Conservation (phyloP, 2,888 invertebrate genomes). For the Flabesymbios commensalis region DNA sequence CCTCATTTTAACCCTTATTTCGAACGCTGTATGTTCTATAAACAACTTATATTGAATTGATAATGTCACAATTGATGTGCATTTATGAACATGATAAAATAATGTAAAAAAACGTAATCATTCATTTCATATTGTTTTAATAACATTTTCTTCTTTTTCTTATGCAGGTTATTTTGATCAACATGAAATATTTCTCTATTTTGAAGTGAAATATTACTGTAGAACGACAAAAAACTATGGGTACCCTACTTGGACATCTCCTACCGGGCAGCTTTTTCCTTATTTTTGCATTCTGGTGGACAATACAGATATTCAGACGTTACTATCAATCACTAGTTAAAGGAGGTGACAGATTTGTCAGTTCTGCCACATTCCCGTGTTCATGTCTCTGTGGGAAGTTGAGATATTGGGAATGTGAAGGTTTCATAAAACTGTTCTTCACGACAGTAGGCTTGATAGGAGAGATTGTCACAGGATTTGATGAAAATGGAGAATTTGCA, state of each 20-base stretch:
- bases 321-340: conserved; percentile 42
- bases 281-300: conserved; percentile 53
- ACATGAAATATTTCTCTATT: no score
- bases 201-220: no score
- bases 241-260: conserved; percentile 62
- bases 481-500: conserved; percentile 54
- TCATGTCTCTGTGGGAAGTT: conserved; percentile 42
- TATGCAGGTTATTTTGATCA: no score
- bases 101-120: no score
- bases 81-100: no score
- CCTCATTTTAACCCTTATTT: no score
- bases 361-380: conserved; percentile 22
- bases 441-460: conserved; percentile 51
- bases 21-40: no score
- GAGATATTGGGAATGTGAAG: conserved; percentile 41
- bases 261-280: conserved; percentile 62
- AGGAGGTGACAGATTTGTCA: conserved; percentile 28
- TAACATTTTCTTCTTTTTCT: no score
- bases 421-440: conserved; percentile 46
- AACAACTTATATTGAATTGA: no score
- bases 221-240: no score
- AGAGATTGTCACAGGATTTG: conserved; percentile 58
- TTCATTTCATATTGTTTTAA: no score
- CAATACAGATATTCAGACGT: conserved; percentile 43
- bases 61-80: no score